These are phyloP conservation scores for Polypedilum vanderplanki DNA, from an alignment of 1,140 invertebrate genomes.

Conservation along the genomic window DNA sequence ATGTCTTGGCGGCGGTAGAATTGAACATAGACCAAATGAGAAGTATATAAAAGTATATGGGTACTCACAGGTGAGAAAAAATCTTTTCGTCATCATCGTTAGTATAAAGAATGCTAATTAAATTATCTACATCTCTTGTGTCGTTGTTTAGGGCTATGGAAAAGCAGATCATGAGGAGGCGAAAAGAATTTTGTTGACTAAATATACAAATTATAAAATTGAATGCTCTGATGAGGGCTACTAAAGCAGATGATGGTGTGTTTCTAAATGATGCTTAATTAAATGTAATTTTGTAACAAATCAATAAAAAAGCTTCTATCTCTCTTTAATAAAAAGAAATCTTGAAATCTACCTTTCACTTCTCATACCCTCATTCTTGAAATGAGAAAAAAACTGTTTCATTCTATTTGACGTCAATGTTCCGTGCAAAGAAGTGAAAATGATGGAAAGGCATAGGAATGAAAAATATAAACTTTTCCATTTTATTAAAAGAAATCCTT, in stretches of 20 bases:
- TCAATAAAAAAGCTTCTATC: no score
- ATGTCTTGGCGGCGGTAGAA: conserved; percentile 71
- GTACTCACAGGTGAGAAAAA: conserved; percentile 57
- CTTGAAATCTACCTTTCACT: no score
- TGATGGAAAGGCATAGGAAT: no score
- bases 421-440: no score
- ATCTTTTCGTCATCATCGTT: neutral
- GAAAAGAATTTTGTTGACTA: conserved; percentile 36
- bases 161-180: conserved; percentile 41
- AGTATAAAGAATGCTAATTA: neutral
- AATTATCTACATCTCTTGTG: neutral
- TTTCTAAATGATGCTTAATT: no score
- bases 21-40: conserved; percentile 55
- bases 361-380: no score
- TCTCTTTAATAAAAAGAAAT: no score
- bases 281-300: no score
- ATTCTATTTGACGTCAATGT: no score
- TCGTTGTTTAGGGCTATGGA: conserved; percentile 38
- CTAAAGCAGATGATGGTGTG: conserved; percentile 30
- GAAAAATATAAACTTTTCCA: no score
- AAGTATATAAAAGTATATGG: conserved; percentile 67
- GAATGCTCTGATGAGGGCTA: conserved; percentile 43
- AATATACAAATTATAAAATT: conserved; percentile 39
- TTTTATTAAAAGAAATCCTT: no score
- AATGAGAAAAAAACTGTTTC: no score